Conservation (phyloP, 2,113 vertebrate species). For the Corythoichthys intestinalis region DNA sequence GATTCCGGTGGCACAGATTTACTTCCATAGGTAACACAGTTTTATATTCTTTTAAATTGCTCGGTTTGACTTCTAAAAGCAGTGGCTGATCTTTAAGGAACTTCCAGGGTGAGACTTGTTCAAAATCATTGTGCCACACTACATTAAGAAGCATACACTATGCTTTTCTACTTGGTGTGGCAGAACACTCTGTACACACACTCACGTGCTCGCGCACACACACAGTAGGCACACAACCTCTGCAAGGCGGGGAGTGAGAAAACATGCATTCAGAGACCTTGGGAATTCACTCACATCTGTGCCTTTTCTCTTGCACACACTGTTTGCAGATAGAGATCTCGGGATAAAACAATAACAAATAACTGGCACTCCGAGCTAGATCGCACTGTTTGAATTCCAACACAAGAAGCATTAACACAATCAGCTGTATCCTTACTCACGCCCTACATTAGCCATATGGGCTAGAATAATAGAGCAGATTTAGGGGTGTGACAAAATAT, state of each 20-base stretch:
- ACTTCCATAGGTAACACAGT: too few species aligned
- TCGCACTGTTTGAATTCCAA: constrained; percentile 34
- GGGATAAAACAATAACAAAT: constrained; percentile 56
- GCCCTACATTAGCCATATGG: constrained; percentile 32
- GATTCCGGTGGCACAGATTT: too few species aligned
- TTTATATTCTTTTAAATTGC: background rate
- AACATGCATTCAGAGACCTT: constrained; percentile 67
- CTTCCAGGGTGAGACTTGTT: background rate
- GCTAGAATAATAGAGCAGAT: constrained; percentile 26
- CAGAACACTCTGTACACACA: constrained; percentile 3
- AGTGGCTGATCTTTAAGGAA: background rate
- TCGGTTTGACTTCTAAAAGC: background rate
- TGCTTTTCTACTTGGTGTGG: background rate
- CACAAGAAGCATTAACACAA: constrained; percentile 35
- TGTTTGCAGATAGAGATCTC: constrained; percentile 48
- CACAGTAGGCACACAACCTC: constrained; percentile 17
- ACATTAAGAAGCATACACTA: constrained; percentile 8
- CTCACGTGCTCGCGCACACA: constrained; percentile 22
- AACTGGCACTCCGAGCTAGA: constrained; percentile 35
- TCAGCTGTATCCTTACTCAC: constrained; percentile 43
- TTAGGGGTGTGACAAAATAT: background rate
- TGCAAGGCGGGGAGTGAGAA: constrained; percentile 52
- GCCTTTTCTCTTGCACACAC: constrained; percentile 56
- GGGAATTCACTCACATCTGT: constrained; percentile 69
- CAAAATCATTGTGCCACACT: background rate